phyloP scores from a whole-genome alignment of 2,888 invertebrate genomes.

The Prosopocoilus inquinatus region DNA sequence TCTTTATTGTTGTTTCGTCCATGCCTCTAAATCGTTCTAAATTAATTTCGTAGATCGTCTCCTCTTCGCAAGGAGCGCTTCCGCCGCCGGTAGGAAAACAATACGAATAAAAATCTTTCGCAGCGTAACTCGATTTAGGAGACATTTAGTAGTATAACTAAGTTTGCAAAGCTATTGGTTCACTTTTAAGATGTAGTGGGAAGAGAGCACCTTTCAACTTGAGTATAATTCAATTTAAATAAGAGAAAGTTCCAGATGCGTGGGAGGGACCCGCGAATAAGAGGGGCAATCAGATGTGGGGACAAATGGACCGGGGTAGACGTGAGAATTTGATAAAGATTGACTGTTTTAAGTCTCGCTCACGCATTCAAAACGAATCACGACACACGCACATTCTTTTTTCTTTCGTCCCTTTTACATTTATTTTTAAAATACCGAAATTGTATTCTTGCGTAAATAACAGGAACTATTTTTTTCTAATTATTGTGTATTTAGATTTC shows the following conservation, averaged over 20 bases:
- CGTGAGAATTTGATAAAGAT: conserved; percentile 49
- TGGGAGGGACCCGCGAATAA: conserved; percentile 24
- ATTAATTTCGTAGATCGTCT: conserved; percentile 1
- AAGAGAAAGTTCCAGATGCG: conserved; percentile 47
- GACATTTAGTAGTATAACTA: conserved; percentile 28
- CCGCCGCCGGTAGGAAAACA: neutral
- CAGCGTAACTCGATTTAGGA: conserved; percentile 13
- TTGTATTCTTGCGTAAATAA: too few species aligned
- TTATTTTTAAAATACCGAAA: too few species aligned
- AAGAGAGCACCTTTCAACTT: conserved; percentile 43
- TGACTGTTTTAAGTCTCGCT: conserved; percentile 27
- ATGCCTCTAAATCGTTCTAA: neutral
- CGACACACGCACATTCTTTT: too few species aligned
- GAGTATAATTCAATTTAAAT: conserved; percentile 53
- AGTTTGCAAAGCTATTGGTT: conserved; percentile 30
- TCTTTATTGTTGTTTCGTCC: neutral
- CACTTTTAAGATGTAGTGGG: conserved; percentile 23
- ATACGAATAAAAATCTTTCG: conserved; percentile 7
- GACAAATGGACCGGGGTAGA: conserved; percentile 46
- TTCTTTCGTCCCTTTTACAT: too few species aligned
- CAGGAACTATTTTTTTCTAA: too few species aligned
- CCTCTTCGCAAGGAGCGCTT: neutral
- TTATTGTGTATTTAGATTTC: too few species aligned
- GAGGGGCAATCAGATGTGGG: conserved; percentile 43
- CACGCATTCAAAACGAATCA: too few species aligned